Conservation (phyloP, 2,113 vertebrate genomes). For the Scopus umbretta region DNA sequence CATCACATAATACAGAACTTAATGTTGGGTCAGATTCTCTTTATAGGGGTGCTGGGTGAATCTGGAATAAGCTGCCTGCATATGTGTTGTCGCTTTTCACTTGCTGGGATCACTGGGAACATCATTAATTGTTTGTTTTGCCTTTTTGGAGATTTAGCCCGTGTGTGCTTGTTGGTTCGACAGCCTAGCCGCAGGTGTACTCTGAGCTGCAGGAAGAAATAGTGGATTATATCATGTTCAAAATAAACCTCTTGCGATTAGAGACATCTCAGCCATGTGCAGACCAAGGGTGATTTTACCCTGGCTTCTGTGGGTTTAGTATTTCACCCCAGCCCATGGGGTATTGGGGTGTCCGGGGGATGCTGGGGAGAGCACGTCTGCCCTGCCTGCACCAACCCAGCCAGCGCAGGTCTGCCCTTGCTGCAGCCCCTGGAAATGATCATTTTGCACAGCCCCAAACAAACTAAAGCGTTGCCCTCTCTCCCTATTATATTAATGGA, state of each 20-base stretch:
- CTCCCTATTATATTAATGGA: conserved; percentile 24
- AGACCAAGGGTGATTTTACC: neutral
- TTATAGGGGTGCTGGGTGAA: neutral
- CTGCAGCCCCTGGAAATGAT: neutral
- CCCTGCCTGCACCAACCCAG: neutral
- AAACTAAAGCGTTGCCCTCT: neutral
- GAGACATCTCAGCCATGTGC: neutral
- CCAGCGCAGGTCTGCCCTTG: neutral
- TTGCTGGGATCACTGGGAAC: neutral
- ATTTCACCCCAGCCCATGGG: neutral
- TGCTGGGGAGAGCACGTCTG: neutral
- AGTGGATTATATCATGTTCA: accelerated
- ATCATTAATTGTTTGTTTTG: neutral
- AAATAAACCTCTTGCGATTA: neutral
- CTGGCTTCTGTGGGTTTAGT: neutral
- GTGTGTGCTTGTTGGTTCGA: neutral
- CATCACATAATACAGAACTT: neutral
- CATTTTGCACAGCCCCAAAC: neutral
- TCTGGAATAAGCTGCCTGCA: neutral
- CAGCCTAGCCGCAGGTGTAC: neutral
- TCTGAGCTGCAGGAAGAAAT: neutral
- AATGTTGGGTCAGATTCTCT: neutral
- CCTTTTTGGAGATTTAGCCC: neutral
- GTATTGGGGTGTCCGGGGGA: neutral
- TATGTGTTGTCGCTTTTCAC: neutral